These are phyloP conservation scores for Leptopterna dolabrata DNA, from an alignment of 2,888 invertebrate genomes.

Conservation along the genomic window DNA sequence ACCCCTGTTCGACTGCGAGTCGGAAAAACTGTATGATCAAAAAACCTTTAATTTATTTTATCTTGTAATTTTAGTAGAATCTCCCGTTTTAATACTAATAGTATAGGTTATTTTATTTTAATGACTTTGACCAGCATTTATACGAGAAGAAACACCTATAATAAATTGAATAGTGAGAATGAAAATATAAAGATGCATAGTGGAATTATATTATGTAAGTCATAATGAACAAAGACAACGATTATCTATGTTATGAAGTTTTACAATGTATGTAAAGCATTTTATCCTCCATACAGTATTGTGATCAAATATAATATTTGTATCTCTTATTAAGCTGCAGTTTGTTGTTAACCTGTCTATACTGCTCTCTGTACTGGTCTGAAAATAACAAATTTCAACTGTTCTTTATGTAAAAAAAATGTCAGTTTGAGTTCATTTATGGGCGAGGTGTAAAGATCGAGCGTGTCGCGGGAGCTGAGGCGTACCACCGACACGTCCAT, in stretches of 20 bases:
- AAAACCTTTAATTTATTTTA: not conserved
- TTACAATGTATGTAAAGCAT: not conserved
- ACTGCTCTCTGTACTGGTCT: too few relatives aligned
- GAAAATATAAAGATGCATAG: not conserved
- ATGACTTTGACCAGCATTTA: not conserved
- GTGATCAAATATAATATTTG: conserved; percentile 53
- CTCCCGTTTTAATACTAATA: not conserved
- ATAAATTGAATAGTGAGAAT: conserved; percentile 26
- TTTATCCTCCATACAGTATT: conserved; percentile 48
- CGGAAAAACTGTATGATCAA: not conserved
- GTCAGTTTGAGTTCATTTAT: too few relatives aligned
- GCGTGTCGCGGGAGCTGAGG: too few relatives aligned
- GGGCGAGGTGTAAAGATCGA: too few relatives aligned
- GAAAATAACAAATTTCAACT: too few relatives aligned
- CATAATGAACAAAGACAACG: conserved; percentile 38
- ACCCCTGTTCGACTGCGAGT: not conserved
- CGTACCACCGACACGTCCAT: too few relatives aligned
- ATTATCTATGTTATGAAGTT: conserved; percentile 13
- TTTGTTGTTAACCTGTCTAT: too few relatives aligned
- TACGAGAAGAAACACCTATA: not conserved
- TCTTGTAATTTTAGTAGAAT: not conserved
- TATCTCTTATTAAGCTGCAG: not conserved
- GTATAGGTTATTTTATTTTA: not conserved
- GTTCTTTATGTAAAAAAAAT: too few relatives aligned
- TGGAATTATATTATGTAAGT: not conserved